Conservation (phyloP, 2,888 invertebrate species). For the Drosophila anomelani region DNA sequence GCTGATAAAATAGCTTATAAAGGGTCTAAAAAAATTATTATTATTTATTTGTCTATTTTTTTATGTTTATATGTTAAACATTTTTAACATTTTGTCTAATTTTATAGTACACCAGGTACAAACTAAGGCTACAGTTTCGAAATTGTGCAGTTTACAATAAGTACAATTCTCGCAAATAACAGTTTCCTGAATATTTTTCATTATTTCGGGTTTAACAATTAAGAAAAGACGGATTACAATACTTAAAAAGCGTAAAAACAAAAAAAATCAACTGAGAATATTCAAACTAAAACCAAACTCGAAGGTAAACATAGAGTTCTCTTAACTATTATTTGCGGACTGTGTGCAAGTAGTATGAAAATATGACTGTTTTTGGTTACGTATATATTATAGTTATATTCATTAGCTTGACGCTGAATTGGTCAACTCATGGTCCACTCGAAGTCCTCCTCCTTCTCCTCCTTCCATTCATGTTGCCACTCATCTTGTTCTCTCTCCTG, state of each 20-base stretch:
- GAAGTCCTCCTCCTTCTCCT: background rate
- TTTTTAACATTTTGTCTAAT: background rate
- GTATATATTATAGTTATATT: background rate
- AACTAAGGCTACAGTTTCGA: background rate
- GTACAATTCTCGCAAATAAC: constrained; percentile 1
- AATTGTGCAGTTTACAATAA: background rate
- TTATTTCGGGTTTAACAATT: background rate
- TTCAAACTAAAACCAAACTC: background rate
- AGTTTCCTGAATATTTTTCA: too few species aligned
- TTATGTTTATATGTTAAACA: background rate
- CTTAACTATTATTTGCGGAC: background rate
- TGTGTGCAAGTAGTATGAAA: background rate
- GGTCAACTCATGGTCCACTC: constrained; percentile 7
- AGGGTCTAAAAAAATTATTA: background rate
- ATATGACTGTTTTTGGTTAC: background rate
- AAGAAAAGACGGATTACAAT: background rate
- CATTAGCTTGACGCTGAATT: background rate
- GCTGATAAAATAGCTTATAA: background rate
- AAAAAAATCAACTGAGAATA: background rate
- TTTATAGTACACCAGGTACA: constrained; percentile 4
- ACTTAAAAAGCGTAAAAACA: background rate
- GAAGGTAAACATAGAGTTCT: too few species aligned
- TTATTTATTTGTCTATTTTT: background rate
- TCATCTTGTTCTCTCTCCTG: constrained; percentile 14
- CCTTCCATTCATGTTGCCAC: background rate